Conservation (phyloP, 2,797 vertebrate species). For the Melanotaenia pygmaea region DNA sequence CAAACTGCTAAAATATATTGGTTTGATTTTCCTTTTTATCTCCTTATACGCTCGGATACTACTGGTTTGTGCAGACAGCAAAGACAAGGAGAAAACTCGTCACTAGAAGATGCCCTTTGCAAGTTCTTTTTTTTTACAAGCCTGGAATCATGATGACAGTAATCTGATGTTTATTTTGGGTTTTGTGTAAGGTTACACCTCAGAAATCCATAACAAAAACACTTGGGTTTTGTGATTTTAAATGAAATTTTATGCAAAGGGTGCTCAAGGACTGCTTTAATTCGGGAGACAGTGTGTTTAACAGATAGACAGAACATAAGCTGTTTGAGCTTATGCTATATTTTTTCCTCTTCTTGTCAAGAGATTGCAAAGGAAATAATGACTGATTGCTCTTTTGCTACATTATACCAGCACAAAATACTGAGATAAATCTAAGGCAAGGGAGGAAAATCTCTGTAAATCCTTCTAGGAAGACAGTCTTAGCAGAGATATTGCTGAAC, state of each 20-base stretch:
- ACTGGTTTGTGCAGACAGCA: constrained; percentile 9
- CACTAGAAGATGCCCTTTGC: constrained; percentile 4
- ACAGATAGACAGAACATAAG: neutral
- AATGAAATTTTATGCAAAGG: constrained; percentile 6
- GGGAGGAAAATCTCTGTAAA: neutral
- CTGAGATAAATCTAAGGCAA: neutral
- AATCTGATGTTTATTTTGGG: constrained; percentile 1
- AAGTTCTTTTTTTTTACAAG: constrained; percentile 8
- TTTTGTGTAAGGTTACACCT: constrained; percentile 17
- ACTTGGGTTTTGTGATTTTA: constrained; percentile 1
- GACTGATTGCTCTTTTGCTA: constrained; percentile 1
- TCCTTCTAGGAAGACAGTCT: neutral
- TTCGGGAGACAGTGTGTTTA: neutral
- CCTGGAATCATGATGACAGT: constrained; percentile 8
- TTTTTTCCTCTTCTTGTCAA: neutral
- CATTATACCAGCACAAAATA: constrained; percentile 1
- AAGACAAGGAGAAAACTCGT: constrained; percentile 2
- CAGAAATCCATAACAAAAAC: neutral
- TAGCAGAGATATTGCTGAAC: neutral
- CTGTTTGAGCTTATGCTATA: neutral
- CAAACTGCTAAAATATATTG: constrained; percentile 31
- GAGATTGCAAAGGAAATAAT: neutral
- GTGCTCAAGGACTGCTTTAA: neutral
- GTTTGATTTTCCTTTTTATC: constrained; percentile 30
- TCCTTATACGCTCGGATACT: constrained; percentile 23